Evolutionary conservation across 2,888 invertebrate species (phyloP), one percentile per base, ranked within the genome.

Genomic region (Minunthozetes semirufus): DNA sequence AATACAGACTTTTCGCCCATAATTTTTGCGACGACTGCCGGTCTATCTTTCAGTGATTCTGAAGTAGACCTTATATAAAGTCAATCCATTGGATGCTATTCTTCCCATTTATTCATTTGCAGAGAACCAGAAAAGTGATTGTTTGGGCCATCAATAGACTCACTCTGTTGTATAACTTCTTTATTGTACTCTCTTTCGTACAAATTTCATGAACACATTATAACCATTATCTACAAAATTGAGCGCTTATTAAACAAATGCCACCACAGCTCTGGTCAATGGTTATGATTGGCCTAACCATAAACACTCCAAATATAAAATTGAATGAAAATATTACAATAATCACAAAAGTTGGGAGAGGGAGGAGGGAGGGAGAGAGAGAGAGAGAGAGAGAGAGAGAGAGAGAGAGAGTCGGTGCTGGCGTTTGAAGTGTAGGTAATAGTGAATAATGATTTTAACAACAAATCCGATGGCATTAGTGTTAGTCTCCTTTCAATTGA

Each of bases 241-340:
- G 59, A 59, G 59, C 59, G 63, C 63, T 38, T 66, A 66, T 66
- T 38, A 33, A n/a, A 38, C 38, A 38, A 66, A 19, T 38, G 63
- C 29, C 15, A 66, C 38, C 63, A 66, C 63, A 33, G 9, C 29
- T n/a, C 17, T 33, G 19, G 17, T 25, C 9, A 19, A 38, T 48
- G 19, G 46, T 15, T 27, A n/a, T n/a, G 27, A 29, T 59, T 59
- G 29, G 59, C 27, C 27, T 29, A 27, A 29, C 42, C 42, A 42
- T 42, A 42, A 42, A 42, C 27, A 29, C 27, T 22, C 27, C 59
- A 59, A 27, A 59, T 29, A 59, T 59, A 15, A 29, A 29, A 17
- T 27, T 59, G 9, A 15, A 59, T 17, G 59, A 59, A 59, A 59
- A 59, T 6, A 19, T 59, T 2, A 56, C 25, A 59, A 59, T 59